These are phyloP conservation scores for Eupristina koningsbergeri DNA, from an alignment of 1,140 invertebrate genomes.

Conservation along the genomic window DNA sequence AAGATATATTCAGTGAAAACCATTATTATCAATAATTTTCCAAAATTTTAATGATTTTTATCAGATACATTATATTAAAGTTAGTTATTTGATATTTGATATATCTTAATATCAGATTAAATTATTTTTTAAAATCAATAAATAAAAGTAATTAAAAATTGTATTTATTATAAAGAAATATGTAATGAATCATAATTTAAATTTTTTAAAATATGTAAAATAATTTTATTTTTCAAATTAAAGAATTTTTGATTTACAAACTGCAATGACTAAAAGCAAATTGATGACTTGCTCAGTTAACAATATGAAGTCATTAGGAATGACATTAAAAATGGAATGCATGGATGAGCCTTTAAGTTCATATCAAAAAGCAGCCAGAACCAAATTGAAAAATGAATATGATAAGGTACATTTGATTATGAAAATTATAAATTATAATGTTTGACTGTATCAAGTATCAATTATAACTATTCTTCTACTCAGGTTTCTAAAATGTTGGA, in stretches of 20 bases:
- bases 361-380: constrained; percentile 75
- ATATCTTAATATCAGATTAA: no score
- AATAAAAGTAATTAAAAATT: no score
- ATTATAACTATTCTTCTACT: constrained; percentile 23
- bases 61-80: no score
- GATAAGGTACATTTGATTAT: constrained; percentile 58
- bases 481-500: constrained; percentile 65
- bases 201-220: not conserved
- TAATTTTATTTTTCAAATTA: not conserved
- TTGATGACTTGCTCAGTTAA: constrained; percentile 57
- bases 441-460: not conserved
- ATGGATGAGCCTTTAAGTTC: constrained; percentile 79
- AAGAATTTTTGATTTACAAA: not conserved
- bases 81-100: no score
- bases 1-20: no score
- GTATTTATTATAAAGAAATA: no score
- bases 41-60: no score
- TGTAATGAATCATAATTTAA: no score
- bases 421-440: not conserved
- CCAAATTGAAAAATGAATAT: constrained; percentile 72
- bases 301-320: constrained; percentile 60
- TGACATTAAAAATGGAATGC: constrained; percentile 79
- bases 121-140: no score
- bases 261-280: constrained; percentile 39
- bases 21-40: no score